Evolutionary conservation across 2,888 invertebrate species (phyloP), one percentile per base, ranked within the genome.

Genomic region (Meiosimyza platycephala): DNA sequence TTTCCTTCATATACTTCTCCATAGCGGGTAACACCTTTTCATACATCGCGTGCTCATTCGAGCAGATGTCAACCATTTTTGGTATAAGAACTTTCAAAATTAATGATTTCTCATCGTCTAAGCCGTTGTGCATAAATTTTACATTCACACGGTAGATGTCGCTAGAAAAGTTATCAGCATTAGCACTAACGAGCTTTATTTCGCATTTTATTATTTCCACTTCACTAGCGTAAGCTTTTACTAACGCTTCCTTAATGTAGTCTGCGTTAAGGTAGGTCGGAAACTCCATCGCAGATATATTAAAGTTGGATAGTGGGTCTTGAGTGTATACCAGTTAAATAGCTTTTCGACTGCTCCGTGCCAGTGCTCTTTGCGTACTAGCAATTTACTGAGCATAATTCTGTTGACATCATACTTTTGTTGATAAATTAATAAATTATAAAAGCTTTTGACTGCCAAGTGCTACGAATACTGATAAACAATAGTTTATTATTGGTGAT

Each of bases 121-220:
- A 71, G 33, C 68, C 66, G 47, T 54, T 55, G 9, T 72, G 22
- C 52, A 64, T 40, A 62, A 72, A 84, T 60, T 71, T 54, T 0
- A 82, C 77, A 6, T 76, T 71, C 15, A 78, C 70, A 28, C 79
- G 78, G 64, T 82, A 83, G 75, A 84, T 83, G 74, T 76, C 76
- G 76, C 85, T 85, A 72, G 83, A 85, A 72, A 81, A 85, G 75
- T 85, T 84, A n/a, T 83, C 84, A 47, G 83, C 85, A 64, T 71
- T 72, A 2, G 67, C 72, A 15, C 73, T 73, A 15, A 72, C 71
- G 40, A 70, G 72, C 69, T 73, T 74, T 50, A 76, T 73, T 52
- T 68, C 40, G 64, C 74, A 77, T 54, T 70, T 67, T 71, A 69
- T 59, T 11, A 77, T n/a, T 22, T 51, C n/a, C 9, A 72, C 18